A percentile compares a stretch with the other conserved stretches of the same genome.
These are phyloP conservation scores for Actinernus sp. DNA, from an alignment of 92 coral and sea anemone species.

Conservation along the genomic window DNA sequence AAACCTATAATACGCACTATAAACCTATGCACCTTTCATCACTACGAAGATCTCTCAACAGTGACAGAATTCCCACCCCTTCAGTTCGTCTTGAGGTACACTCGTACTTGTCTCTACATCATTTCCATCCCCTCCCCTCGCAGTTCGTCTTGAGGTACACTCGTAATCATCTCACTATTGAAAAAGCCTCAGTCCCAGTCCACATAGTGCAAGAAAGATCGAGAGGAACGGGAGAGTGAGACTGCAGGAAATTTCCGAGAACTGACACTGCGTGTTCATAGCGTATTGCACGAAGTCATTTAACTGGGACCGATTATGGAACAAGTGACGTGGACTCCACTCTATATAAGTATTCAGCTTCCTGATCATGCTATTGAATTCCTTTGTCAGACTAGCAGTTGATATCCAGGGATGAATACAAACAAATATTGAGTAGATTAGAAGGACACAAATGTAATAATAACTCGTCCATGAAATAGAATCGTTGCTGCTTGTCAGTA, in stretches of 20 bases:
- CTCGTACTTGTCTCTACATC: too few relatives aligned
- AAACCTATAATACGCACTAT: too few relatives aligned
- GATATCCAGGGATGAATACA: conserved; percentile 40
- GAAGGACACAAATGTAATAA: conserved; percentile 10
- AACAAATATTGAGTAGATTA: conserved; percentile 33
- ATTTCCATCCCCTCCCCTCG: too few relatives aligned
- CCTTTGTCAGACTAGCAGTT: conserved; percentile 35
- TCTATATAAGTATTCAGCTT: conserved; percentile 36
- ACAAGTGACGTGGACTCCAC: conserved; percentile 50
- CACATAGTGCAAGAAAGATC: conserved; percentile 29
- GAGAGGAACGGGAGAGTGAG: conserved; percentile 40
- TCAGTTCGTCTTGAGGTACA: too few relatives aligned
- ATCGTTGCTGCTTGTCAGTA: conserved; percentile 5
- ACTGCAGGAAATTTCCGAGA: conserved; percentile 42
- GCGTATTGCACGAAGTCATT: conserved; percentile 52
- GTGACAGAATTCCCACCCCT: too few relatives aligned
- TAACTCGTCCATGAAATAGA: not conserved
- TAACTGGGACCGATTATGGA: conserved; percentile 33
- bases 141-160: too few relatives aligned
- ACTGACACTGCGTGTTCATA: conserved; percentile 45
- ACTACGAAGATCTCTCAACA: too few relatives aligned
- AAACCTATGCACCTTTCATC: too few relatives aligned
- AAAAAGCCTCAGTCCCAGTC: conserved; percentile 32
- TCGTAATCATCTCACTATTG: too few relatives aligned
- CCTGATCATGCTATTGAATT: conserved; percentile 16